These are phyloP conservation scores for Antheraea mylitta DNA, from an alignment of 1,140 invertebrate genomes.

Conservation along the genomic window DNA sequence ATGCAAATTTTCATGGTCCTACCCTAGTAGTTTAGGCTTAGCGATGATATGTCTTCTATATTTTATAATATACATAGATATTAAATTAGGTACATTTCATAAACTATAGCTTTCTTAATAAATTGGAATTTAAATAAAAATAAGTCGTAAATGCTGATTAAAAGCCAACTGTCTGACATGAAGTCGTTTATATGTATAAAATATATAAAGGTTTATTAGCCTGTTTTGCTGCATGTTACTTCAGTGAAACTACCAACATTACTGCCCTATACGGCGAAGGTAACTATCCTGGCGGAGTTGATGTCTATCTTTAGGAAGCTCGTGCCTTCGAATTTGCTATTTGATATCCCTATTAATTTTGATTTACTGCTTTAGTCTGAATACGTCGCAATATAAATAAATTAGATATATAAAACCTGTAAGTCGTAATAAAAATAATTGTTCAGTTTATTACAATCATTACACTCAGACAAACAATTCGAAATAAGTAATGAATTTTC, in stretches of 20 bases:
- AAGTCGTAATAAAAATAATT: no score
- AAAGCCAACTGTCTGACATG: neutral
- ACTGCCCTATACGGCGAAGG: neutral
- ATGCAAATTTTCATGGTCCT: no score
- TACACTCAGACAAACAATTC: no score
- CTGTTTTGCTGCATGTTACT: neutral
- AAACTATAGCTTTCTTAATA: neutral
- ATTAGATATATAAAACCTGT: no score
- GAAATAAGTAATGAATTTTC: no score
- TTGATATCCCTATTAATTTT: neutral
- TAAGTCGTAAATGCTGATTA: neutral
- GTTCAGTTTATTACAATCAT: no score
- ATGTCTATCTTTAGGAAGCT: constrained; percentile 3
- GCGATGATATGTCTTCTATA: no score
- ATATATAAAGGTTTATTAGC: neutral
- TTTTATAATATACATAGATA: no score
- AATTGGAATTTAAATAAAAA: neutral
- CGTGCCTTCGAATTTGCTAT: neutral
- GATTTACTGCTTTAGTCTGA: neutral
- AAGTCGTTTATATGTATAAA: neutral
- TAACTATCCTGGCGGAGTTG: neutral
- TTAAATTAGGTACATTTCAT: no score
- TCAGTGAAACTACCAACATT: neutral
- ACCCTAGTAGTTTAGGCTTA: no score
- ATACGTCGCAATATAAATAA: no score